Percentiles rank a stretch among this genome's conserved stretches.
Evolutionary conservation across 2,888 invertebrate genomes (phyloP).

Genomic region (Lasioglossum leucozonium): DNA sequence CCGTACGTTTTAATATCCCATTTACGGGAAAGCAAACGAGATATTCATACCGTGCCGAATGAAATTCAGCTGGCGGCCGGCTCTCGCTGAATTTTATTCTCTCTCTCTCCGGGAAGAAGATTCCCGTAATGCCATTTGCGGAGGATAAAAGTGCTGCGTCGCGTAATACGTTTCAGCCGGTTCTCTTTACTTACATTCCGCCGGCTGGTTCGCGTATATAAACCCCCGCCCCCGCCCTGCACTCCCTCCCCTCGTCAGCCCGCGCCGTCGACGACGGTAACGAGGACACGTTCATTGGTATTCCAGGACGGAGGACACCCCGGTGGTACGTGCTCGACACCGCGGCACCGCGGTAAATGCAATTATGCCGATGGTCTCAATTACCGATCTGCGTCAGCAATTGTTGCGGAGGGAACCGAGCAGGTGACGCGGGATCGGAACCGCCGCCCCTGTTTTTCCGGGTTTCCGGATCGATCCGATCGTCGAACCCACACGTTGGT

Average conservation of each 20-base stretch:
- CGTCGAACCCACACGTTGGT: neutral
- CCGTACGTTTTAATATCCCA: constrained; percentile 14
- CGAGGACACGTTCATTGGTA: constrained; percentile 77
- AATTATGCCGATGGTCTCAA: constrained; percentile 79
- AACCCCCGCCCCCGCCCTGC: neutral
- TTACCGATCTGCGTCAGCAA: constrained; percentile 78
- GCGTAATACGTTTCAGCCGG: constrained; percentile 54
- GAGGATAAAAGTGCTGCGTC: constrained; percentile 58
- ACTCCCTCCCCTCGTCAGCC: neutral
- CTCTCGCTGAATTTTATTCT: constrained; percentile 48
- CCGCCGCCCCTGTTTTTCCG: constrained; percentile 35
- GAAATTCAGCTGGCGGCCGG: constrained; percentile 35
- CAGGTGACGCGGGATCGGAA: constrained; percentile 58
- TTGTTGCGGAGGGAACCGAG: constrained; percentile 73
- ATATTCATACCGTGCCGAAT: constrained; percentile 51
- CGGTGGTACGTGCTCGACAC: constrained; percentile 73
- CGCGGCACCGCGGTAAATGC: constrained; percentile 70
- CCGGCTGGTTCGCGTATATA: constrained; percentile 49
- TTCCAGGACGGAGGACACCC: constrained; percentile 69
- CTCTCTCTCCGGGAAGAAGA: constrained; percentile 28
- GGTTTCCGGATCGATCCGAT: constrained; percentile 14
- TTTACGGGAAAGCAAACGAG: constrained; percentile 26
- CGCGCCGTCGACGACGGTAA: constrained; percentile 47
- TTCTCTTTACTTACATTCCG: constrained; percentile 54
- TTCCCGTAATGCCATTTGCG: constrained; percentile 57